These are phyloP conservation scores for Nymphalis urticae DNA, from an alignment of 2,888 invertebrate genomes.

Conservation along the genomic window DNA sequence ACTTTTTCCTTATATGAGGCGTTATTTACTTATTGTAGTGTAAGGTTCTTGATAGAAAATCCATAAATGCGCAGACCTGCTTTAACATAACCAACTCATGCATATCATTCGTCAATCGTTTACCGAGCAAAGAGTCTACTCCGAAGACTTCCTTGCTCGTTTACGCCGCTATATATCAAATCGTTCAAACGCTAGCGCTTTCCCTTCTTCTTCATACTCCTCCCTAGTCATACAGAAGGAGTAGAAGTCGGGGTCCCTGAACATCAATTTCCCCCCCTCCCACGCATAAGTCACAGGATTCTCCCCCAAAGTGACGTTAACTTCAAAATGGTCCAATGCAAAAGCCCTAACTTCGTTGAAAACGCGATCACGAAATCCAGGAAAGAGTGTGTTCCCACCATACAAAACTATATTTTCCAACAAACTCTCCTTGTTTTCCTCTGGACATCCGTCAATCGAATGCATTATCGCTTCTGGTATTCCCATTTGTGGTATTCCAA, in stretches of 20 bases:
- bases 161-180: slow-evolving; percentile 79
- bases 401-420: slow-evolving; percentile 91
- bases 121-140: slow-evolving; percentile 58
- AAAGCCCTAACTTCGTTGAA: slow-evolving; percentile 87
- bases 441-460: slow-evolving; percentile 87
- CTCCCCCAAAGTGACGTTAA: slow-evolving; percentile 83
- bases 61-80: too few species aligned
- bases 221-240: slow-evolving; percentile 88
- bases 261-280: slow-evolving; percentile 91
- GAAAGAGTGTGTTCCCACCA: slow-evolving; percentile 90
- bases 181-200: slow-evolving; percentile 77
- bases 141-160: slow-evolving; percentile 64
- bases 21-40: too few species aligned
- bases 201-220: slow-evolving; percentile 95
- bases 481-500: slow-evolving; percentile 95
- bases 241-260: slow-evolving; percentile 87
- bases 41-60: too few species aligned
- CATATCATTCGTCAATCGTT: slow-evolving; percentile 33
- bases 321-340: slow-evolving; percentile 88
- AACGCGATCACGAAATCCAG: slow-evolving; percentile 88
- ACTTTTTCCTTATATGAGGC: too few species aligned
- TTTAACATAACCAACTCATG: not conserved
- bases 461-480: slow-evolving; percentile 93
- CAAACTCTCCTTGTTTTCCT: slow-evolving; percentile 88
- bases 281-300: slow-evolving; percentile 93